A percentile compares a stretch with the other conserved stretches of the same genome.
phyloP scores from a whole-genome alignment of 2,113 vertebrate species.

The Campylomormyrus numenius region DNA sequence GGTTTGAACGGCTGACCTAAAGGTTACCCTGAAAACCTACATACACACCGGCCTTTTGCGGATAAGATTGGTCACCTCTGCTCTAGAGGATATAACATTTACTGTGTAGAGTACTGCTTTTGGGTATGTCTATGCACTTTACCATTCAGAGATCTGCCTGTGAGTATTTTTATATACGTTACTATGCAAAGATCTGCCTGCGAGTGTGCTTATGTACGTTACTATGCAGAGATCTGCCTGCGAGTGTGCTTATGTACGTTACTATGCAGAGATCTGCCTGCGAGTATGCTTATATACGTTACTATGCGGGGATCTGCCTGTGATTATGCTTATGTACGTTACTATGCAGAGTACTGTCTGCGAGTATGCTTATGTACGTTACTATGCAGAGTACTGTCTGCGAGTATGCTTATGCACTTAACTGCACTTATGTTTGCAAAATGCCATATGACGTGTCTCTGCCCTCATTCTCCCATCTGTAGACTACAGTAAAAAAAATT shows the following conservation, averaged over 20 bases:
- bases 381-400: neutral
- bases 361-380: no score
- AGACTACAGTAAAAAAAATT: neutral
- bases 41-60: no score
- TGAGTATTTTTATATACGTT: neutral
- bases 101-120: neutral
- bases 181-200: neutral
- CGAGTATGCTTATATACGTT: neutral
- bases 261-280: neutral
- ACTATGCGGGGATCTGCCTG: neutral
- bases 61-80: no score
- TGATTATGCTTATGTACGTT: neutral
- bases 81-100: neutral
- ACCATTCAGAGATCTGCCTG: neutral
- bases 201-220: neutral
- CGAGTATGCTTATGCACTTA: neutral
- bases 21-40: no score
- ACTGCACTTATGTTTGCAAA: neutral
- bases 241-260: neutral
- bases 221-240: neutral
- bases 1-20: no score
- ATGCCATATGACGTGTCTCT: neutral
- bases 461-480: neutral
- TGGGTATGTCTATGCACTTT: neutral
- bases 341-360: neutral